Evolutionary conservation across 2,888 invertebrate genomes (phyloP), one percentile per base, ranked within the genome.

Genomic region (Fabriciana adippe): DNA sequence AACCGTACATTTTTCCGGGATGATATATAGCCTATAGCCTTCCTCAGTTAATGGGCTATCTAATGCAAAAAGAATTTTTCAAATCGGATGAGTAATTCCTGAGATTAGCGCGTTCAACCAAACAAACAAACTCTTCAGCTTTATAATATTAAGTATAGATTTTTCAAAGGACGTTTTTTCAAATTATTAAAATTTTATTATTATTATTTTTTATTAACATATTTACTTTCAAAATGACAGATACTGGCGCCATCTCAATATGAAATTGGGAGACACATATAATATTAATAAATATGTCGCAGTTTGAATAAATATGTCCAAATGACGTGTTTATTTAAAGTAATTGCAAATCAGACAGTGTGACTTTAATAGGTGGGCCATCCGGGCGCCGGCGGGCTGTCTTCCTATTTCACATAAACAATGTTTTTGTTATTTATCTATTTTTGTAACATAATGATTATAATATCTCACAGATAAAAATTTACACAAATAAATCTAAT

Each of bases 291-390:
- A 61, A 66, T 66, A 60, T 55, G 60, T 55, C 21, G 35, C 50
- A 55, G 26, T n/a, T 55, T 50, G 41, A 60, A 66, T 66, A 66
- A 66, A 66, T 61, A 66, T 21, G 60, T 60, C 66, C 48, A 26
- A 60, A 18, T 21, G 60, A 60, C 35, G 60, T 60, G 41, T 66
- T 66, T 66, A 66, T 66, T 60, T 55, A 53, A 50, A 55, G 47
- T 48, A 55, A 61, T 48, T 66, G 66, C 55, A 66, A 66, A 55
- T 60, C 55, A 51, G 64, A 54, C 11, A 54, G 18, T 59, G 55
- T 55, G 55, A 51, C 6, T 16, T 65, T 31, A 26, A 59, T 26
- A 18, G 65, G 65, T 35, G 18, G 53, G 59, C 54, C 54, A 59
- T 66, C 60, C 48, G 60, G 60, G 60, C 66, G 66, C 60, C 66